Conservation (phyloP, 2,113 vertebrate species). For the Nipponia nippon region DNA sequence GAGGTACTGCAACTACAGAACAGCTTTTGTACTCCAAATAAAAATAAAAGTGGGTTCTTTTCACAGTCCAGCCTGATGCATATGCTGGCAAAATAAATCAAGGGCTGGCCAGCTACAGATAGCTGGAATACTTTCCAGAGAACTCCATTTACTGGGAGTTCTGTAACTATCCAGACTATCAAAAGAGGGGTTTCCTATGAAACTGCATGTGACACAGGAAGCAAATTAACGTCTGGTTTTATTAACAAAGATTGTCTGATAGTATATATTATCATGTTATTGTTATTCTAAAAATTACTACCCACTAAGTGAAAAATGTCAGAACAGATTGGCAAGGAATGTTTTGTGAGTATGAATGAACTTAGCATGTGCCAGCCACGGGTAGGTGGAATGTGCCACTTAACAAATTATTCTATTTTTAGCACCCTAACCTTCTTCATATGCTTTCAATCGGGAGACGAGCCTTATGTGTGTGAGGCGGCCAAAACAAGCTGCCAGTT, state of each 20-base stretch:
- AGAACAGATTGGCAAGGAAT: background rate
- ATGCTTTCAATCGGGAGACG: slow-evolving; percentile 7
- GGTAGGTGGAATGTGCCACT: slow-evolving; percentile 37
- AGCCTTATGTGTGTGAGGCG: background rate
- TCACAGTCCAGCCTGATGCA: background rate
- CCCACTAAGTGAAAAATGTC: background rate
- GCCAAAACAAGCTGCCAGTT: slow-evolving; percentile 24
- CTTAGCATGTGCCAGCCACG: slow-evolving; percentile 9
- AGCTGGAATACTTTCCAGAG: slow-evolving; percentile 39
- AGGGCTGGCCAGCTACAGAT: slow-evolving; percentile 23
- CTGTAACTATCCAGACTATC: background rate
- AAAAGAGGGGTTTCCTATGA: background rate
- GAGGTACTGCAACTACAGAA: slow-evolving; percentile 34
- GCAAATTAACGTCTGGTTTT: background rate
- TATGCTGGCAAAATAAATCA: slow-evolving; percentile 51
- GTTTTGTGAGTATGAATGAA: slow-evolving; percentile 42
- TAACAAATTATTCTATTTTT: slow-evolving; percentile 58
- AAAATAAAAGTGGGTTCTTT: slow-evolving; percentile 42
- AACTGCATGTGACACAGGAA: background rate
- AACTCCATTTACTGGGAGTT: background rate
- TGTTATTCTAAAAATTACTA: background rate
- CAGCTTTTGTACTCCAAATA: slow-evolving; percentile 39
- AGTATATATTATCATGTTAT: background rate
- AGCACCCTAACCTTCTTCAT: slow-evolving; percentile 13
- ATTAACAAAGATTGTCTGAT: background rate